Conservation (phyloP, 2,113 vertebrate species). For the Marmota monax region DNA sequence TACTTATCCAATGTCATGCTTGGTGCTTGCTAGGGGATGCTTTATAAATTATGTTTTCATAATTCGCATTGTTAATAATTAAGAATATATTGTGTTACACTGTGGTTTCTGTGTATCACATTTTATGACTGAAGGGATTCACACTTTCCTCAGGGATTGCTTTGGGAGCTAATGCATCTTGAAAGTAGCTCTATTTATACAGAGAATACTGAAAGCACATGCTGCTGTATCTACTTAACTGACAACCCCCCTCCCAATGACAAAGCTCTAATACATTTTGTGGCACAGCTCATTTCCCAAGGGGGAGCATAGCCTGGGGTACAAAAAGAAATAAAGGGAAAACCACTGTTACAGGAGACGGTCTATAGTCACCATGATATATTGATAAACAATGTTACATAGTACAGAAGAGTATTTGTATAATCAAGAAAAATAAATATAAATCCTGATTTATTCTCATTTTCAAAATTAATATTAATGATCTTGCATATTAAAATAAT, state of each 20-base stretch:
- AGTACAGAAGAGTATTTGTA: neutral
- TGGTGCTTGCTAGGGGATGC: neutral
- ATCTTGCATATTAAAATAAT: neutral
- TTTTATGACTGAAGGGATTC: conserved; percentile 36
- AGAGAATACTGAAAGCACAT: neutral
- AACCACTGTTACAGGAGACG: conserved; percentile 9
- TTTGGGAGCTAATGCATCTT: neutral
- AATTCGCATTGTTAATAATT: conserved; percentile 35
- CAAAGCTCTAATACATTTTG: conserved; percentile 56
- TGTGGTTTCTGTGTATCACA: conserved; percentile 6
- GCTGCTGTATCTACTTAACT: neutral
- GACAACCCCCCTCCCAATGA: neutral
- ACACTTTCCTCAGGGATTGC: conserved; percentile 31
- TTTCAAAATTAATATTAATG: conserved; percentile 25
- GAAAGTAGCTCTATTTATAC: neutral
- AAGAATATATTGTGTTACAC: neutral
- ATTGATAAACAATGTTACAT: neutral
- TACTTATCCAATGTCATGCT: neutral
- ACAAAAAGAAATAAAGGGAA: conserved; percentile 20
- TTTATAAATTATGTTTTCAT: conserved; percentile 11
- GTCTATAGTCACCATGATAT: neutral
- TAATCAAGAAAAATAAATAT: neutral
- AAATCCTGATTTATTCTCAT: conserved; percentile 20
- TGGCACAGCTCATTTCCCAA: conserved; percentile 44
- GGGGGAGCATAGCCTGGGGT: neutral